phyloP scores from a whole-genome alignment of 2,113 vertebrate genomes.

The Pteropus alecto region DNA sequence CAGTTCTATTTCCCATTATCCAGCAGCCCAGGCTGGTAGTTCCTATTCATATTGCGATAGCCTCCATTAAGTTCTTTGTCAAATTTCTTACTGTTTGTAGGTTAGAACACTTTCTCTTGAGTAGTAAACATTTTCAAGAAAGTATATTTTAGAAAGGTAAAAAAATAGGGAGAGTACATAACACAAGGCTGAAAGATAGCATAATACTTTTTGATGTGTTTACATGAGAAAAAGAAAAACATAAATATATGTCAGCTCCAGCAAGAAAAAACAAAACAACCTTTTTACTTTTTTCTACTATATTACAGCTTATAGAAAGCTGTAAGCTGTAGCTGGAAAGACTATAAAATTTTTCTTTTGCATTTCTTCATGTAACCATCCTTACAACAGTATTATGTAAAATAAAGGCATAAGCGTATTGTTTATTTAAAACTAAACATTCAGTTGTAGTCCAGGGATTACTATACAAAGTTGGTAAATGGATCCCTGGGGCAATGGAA shows the following conservation, averaged over 20 bases:
- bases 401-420: neutral
- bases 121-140: neutral
- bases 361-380: constrained; percentile 30
- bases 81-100: constrained; percentile 33
- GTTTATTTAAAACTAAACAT: constrained; percentile 56
- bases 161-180: neutral
- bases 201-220: neutral
- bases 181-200: neutral
- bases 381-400: constrained; percentile 37
- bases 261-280: neutral
- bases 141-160: constrained; percentile 9
- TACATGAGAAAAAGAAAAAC: constrained; percentile 40
- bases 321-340: neutral
- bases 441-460: constrained; percentile 50
- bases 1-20: constrained; percentile 56
- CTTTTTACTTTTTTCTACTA: neutral
- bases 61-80: constrained; percentile 22
- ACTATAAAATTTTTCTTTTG: neutral
- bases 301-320: neutral
- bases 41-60: neutral
- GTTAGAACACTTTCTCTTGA: constrained; percentile 36
- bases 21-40: neutral
- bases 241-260: constrained; percentile 10
- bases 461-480: constrained; percentile 60
- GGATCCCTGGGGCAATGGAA: constrained; percentile 24